Base-by-base conservation (phyloP, 1,140 invertebrate genomes). In the Helicoverpa zea region DNA sequence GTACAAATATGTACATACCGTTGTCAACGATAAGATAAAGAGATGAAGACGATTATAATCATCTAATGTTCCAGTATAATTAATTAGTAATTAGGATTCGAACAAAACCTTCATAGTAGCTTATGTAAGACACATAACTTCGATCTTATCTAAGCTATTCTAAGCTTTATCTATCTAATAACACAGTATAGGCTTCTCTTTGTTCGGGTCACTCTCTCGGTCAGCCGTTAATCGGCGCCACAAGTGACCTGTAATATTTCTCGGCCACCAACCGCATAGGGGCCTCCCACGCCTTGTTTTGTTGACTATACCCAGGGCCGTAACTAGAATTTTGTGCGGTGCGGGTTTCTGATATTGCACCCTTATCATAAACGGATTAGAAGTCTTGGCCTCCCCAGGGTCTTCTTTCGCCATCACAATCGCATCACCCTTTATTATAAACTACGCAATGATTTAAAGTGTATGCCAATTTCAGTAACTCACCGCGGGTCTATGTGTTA, bases 191-290 rank as follows among this genome's bases (percentile, higher is more conserved):
- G 11, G n/a, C 5, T 23, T 58, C 7, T 23, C 56, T 61, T 63
- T 76, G 58, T 76, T 63, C 73, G 35, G 66, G 66, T 70, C 52
- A 73, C 18, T 29, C 63, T 61, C 14, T 59, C 43, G 35, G 68
- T 72, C 11, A 74, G 12, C 23, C 61, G 61, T 29, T 77, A 77
- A 77, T 77, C 18, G 51, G 1, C 14, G 47, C 23, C 18, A 54
- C 75, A 77, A 66, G 58, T 54, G 75, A 54, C 75, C 75, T 77
- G 59, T 61, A 64, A 77, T 77, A 77, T 64, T 77, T 77, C 59
- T 54, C 43, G 54, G 51, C 74, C 49, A 30, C 59, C 74, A 51
- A 10, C 59, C 58, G 58, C 9, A 51, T 68, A 49, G 64, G 18
- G 73, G 56, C 73, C 58, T 63, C 73, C 73, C 73, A 76, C 73